These are phyloP conservation scores for Carduelis carduelis DNA, from an alignment of 2,797 vertebrate genomes.

Conservation along the genomic window DNA sequence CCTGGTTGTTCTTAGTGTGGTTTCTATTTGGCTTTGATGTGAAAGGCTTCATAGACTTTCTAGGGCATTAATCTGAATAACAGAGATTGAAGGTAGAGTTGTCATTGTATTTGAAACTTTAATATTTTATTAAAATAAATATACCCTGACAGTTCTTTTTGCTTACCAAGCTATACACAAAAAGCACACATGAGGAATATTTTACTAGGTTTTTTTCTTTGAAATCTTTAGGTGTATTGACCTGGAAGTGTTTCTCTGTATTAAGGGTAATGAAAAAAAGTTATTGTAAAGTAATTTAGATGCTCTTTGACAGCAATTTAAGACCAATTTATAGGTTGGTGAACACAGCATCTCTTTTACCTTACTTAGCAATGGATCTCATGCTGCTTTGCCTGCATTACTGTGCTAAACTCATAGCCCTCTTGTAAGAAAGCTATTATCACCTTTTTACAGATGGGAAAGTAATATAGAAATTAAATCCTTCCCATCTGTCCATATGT, in stretches of 20 bases:
- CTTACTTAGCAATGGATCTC: not conserved
- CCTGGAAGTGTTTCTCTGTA: not conserved
- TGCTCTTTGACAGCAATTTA: not conserved
- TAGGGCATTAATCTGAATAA: not conserved
- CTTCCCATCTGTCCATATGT: not conserved
- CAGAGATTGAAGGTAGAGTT: not conserved
- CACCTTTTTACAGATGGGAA: not conserved
- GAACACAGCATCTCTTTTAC: not conserved
- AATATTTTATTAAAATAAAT: not conserved
- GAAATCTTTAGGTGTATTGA: not conserved
- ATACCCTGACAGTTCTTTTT: not conserved
- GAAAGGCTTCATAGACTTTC: not conserved
- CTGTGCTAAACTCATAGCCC: not conserved
- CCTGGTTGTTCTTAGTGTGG: not conserved
- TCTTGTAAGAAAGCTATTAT: not conserved
- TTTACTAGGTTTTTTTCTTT: constrained; percentile 8
- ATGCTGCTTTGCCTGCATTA: not conserved
- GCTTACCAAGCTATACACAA: not conserved
- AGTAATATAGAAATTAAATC: not conserved
- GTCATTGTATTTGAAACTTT: not conserved
- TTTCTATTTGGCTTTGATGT: not conserved
- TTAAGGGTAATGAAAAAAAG: not conserved
- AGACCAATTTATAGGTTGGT: not conserved
- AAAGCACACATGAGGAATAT: not conserved
- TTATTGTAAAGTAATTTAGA: not conserved